These are phyloP conservation scores for Bovichtus diacanthus DNA, from an alignment of 2,797 vertebrate genomes.

Conservation along the genomic window DNA sequence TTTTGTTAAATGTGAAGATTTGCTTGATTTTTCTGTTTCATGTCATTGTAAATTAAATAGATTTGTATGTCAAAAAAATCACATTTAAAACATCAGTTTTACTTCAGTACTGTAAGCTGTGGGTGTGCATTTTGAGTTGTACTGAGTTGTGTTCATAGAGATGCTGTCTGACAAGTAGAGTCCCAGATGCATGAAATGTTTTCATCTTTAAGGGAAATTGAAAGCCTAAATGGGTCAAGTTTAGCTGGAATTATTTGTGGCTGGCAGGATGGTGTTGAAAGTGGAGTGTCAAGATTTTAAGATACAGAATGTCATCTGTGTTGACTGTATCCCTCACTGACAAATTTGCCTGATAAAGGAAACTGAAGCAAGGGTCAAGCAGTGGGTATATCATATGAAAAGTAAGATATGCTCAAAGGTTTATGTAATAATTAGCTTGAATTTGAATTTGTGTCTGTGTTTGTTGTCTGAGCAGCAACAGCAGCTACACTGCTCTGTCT, in stretches of 20 bases:
- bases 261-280: constrained; percentile 7
- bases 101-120: background rate
- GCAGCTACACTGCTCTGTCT: background rate
- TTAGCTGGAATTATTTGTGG: constrained; percentile 33
- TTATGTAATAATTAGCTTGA: background rate
- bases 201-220: constrained; percentile 31
- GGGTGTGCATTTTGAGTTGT: background rate
- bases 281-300: constrained; percentile 5
- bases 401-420: background rate
- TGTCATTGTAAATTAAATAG: background rate
- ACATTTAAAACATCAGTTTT: background rate
- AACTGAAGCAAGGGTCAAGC: background rate
- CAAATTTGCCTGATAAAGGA: background rate
- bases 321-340: background rate
- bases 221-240: constrained; percentile 37
- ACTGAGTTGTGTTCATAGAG: constrained; percentile 13
- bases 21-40: background rate
- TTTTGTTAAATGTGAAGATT: background rate
- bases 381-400: background rate
- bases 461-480: background rate
- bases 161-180: constrained; percentile 16
- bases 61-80: background rate
- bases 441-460: background rate
- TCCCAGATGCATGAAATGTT: constrained; percentile 32
- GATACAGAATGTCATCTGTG: background rate